Conservation (phyloP, 2,113 vertebrate species). For the Paradoxurus hermaphroditus region DNA sequence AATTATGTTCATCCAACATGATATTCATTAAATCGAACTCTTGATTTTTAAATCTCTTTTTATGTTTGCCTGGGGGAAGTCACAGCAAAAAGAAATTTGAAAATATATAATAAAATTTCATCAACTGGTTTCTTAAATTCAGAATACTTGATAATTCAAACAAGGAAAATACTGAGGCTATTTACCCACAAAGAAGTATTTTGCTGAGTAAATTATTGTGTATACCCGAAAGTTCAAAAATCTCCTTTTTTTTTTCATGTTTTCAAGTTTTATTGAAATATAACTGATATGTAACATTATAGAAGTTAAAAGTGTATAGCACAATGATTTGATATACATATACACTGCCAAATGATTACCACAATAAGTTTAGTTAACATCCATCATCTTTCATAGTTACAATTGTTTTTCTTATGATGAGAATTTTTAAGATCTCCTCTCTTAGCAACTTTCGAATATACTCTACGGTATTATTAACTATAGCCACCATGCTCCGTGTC, state of each 20-base stretch:
- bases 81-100: not conserved
- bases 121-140: not conserved
- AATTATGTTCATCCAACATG: not conserved
- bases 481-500: not conserved
- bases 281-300: not conserved
- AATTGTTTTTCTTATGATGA: not conserved
- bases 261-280: not conserved
- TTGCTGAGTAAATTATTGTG: not conserved
- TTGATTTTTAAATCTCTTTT: not conserved
- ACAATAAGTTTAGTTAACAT: not conserved
- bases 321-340: not conserved
- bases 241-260: not conserved
- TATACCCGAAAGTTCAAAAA: not conserved
- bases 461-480: not conserved
- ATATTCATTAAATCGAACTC: not conserved
- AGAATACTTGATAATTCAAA: not conserved
- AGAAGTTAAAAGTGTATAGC: not conserved
- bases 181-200: not conserved
- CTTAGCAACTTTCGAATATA: not conserved
- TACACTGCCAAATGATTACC: not conserved
- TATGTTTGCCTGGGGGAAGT: not conserved
- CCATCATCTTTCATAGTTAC: not conserved
- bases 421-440: not conserved
- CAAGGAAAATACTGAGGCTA: not conserved
- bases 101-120: not conserved